These are phyloP conservation scores for Scopus umbretta DNA, from an alignment of 2,113 vertebrate species.

Conservation along the genomic window DNA sequence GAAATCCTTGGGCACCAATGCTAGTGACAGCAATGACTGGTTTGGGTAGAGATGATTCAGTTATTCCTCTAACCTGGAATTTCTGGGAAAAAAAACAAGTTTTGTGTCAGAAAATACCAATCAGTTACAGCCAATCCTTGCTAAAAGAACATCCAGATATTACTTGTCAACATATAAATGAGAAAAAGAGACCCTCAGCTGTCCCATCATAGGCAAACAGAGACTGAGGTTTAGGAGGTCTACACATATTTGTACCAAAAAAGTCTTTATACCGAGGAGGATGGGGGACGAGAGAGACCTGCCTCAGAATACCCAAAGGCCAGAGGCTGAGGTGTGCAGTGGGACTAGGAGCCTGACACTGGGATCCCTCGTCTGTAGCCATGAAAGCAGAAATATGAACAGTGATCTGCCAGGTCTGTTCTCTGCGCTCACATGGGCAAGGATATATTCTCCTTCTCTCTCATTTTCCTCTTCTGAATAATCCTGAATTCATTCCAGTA, in stretches of 20 bases:
- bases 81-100: neutral
- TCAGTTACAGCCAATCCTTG: neutral
- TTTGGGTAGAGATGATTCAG: neutral
- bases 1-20: neutral
- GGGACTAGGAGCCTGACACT: neutral
- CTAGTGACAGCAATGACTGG: neutral
- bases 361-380: fast-evolving
- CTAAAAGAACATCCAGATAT: neutral
- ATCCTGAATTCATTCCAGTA: neutral
- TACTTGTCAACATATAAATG: neutral
- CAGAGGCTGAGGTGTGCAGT: neutral
- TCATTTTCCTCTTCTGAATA: neutral
- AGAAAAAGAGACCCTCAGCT: neutral
- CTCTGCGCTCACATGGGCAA: neutral
- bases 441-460: neutral
- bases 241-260: neutral
- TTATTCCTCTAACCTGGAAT: neutral
- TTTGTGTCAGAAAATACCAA: neutral
- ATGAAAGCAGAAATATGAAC: fast-evolving
- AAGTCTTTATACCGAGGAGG: neutral
- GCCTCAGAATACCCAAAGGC: neutral
- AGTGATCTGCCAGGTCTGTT: neutral
- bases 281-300: neutral
- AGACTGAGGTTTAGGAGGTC: neutral
- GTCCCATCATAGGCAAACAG: neutral